Evolutionary conservation across 2,888 invertebrate species (phyloP), one percentile per base, ranked within the genome.

Genomic region (Eupithecia subumbrata): DNA sequence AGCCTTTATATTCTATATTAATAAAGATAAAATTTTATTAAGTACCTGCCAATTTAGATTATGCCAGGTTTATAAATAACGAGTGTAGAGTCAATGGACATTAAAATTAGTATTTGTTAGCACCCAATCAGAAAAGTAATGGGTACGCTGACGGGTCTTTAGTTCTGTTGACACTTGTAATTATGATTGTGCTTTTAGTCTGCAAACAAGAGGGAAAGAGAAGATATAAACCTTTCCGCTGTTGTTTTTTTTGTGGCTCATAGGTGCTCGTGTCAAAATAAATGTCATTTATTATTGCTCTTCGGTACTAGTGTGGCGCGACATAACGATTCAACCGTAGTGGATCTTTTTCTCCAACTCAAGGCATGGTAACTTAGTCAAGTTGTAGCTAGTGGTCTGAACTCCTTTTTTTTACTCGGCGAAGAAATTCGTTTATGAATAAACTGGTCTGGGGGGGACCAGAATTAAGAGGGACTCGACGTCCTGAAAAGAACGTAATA

Each of bases 121-220:
- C 25, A 68, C 43, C 66, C 92, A 90, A 92, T 91, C 86, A 85
- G 86, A 89, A 88, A 89, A 85, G 84, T 90, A 90, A 90, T 88
- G 84, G 84, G 76, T 80, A 63, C 72, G 79, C 82, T 85, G 82
- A 85, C 82, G 80, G 76, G 75, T 77, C 76, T 82, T 84, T 76
- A 77, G 75, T 77, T 80, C 74, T 78, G 76, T 79, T 79, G 78
- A 80, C 78, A 78, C 60, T 68, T 70, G 71, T 75, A 74, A 79
- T 79, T 79, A 78, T 73, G 68, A 69, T 30, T 72, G 22, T 69
- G 16, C 68, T 40, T 40, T 7, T 16, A 40, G 68, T 43, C 22
- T 25, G 68, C 22, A 25, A 43, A 43, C 22, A 12, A 30, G 64
- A 16, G 18, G 8, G 30, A 30, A 64, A 64, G 64, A 34, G 16